A percentile compares a stretch with the other conserved stretches of the same genome.
phyloP scores from a whole-genome alignment of 2,113 vertebrate species.

The Spilogale gracilis region DNA sequence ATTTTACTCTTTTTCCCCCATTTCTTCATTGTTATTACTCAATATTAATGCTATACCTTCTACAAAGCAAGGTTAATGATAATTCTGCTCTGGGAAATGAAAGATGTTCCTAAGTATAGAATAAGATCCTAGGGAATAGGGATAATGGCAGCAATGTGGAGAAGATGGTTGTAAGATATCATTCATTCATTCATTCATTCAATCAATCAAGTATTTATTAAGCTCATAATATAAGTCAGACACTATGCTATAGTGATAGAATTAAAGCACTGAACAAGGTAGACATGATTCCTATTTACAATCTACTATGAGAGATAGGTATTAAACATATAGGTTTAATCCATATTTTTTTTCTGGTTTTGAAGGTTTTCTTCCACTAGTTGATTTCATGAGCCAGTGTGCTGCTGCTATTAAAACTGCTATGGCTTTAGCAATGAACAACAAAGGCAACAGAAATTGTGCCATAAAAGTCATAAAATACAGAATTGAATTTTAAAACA shows the following conservation, averaged over 20 bases:
- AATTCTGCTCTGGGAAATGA: background rate
- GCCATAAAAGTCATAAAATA: constrained; percentile 47
- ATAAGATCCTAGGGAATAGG: background rate
- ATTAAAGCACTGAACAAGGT: background rate
- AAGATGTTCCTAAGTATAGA: background rate
- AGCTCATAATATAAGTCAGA: background rate
- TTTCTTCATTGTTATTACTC: background rate
- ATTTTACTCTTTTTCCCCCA: background rate
- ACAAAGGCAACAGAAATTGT: constrained; percentile 68
- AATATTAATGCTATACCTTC: background rate
- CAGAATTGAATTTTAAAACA: constrained; percentile 64
- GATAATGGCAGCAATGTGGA: background rate
- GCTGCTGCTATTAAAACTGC: background rate
- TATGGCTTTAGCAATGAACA: constrained; percentile 52
- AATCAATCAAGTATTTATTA: background rate
- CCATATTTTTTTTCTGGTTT: background rate
- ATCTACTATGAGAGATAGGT: background rate
- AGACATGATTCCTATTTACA: background rate
- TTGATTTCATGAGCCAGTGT: background rate
- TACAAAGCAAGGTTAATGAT: background rate
- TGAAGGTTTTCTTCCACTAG: background rate
- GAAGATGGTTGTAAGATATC: background rate
- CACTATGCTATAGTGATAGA: background rate
- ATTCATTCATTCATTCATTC: background rate
- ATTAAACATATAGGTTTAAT: background rate